Evolutionary conservation across 2,888 invertebrate genomes (phyloP), one percentile per base, ranked within the genome.

Genomic region (Calliphora vomitoria): DNA sequence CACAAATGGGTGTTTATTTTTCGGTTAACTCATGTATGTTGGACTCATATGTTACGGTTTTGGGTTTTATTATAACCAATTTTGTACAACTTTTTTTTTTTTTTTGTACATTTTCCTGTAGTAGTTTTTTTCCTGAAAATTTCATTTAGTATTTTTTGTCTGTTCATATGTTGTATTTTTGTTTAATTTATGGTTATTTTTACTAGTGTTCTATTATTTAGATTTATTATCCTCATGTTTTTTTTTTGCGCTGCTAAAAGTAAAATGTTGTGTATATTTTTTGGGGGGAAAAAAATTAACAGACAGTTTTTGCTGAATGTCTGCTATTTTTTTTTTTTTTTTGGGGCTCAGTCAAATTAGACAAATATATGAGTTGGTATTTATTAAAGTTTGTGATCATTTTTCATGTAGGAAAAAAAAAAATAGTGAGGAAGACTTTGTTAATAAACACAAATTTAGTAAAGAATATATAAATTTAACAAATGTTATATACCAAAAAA

Each of bases 131-230:
- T 44, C 13, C 5, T 25, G 11, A 44, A 11, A 20, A 31, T 64
- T 38, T 41, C 41, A 18, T 20, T 58, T 68, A 64, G 11, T 41
- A 18, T 47, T 75, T 47, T 44, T 62, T 82, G n/a, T 50, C 44
- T 44, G 5, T 81, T 74, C 60, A 68, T 62, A 31, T 84, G 60
- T 68, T 79, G 68, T 80, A 55, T 68, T 81, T 38, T 72, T 66
- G 62, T 75, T 74, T 82, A 85, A 85, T 87, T 87, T 87, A 85
- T 85, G 78, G 85, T 79, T 69, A 84, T 87, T 85, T 87, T 85
- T 68, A 69, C 62, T 79, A 74, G 84, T 79, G 74, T 85, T 87
- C 78, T 82, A 82, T 87, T 87, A 87, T 87, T 87, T 87, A 87
- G 87, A 87, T 87, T 87, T 87, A 87, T 87, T 85, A 79, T 74